Evolutionary conservation across 23 tunicate species (phyloP), one percentile per base, ranked within the genome.

Genomic region (Styela clava): DNA sequence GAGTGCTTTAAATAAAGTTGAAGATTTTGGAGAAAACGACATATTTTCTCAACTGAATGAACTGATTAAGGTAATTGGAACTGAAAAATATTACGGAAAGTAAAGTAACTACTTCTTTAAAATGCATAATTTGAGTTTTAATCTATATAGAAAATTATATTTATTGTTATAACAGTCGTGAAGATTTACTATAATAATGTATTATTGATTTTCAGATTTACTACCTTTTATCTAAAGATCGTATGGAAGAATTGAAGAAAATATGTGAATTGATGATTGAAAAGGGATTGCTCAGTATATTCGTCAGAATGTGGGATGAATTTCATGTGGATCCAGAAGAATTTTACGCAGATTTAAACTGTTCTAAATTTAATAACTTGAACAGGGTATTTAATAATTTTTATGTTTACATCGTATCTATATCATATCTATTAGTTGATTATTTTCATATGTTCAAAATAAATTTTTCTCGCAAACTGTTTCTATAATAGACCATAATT

Each of bases 301-400:
- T 76, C 31, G 81, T 76, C 16, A 76, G 24, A 24, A 36, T 37
- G 33, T 76, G 81, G 81, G 81, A 76, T 76, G 0, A 25, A 23
- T 76, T 35, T 22, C 81, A 76, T 2, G 64, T 35, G 37, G 37
- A 52, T 36, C 67, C 81, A 21, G 64, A 52, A 23, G 64, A 76
- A 27, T 52, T 76, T 1, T 76, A 76, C 65, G 65, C 28, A 36
- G 65, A 76, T 24, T 21, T 44, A 9, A 56, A 35, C n/a, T 7
- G 26, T 26, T 12, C 0, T 23, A 52, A 37, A 20, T 51, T 2
- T 24, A 37, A 37, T 0, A 71, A 26, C 33, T 71, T 71, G 16
- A 71, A 71, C 77, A 71, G 77, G 34, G 77, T 71, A 29, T 21
- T 31, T 24, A 25, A 22, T 19, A 30, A 68, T 9, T 27, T n/a